Base-by-base conservation (phyloP, 2,113 vertebrate genomes). In the Athene cunicularia region DNA sequence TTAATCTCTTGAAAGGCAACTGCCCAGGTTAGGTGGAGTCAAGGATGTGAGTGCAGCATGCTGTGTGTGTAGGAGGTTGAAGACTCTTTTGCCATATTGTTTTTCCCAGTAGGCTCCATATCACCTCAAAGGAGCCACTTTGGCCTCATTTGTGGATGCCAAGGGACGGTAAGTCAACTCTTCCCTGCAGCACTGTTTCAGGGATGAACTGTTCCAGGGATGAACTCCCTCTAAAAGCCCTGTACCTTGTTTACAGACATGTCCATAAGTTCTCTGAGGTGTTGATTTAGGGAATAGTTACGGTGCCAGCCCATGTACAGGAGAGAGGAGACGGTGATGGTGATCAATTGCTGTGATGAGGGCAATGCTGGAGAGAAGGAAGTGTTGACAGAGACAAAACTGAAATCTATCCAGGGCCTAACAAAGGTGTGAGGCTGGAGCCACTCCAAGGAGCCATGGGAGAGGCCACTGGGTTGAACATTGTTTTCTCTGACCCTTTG, bases 351-450 rank as follows among this genome's bases (percentile, higher is more conserved):
- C 52, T 50, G 74, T 0, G 63, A 87, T 74, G 93, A 88, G 91
- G 82, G 50, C 67, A 43, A 43, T 20, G 70, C 47, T 90, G 62
- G 52, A 71, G 77, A 60, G 74, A 75, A 52, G 53, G 64, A 70
- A 77, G 50, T 47, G 77, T 64, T 92, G 91, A 68, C 41, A 73
- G 77, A 89, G 43, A 28, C 45, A 53, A 6, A 84, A 23, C 16
- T 39, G 59, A 83, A 88, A 91, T 33, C 53, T 71, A 28, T 39
- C 76, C 58, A 9, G 28, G 66, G 32, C 33, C 60, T 88, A 86
- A 90, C 86, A 32, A 66, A 93, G 80, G 41, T 82, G 68, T 63
- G 80, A 83, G 76, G 76, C 72, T 95, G 96, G 95, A 90, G 67
- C 43, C 23, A 12, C 85, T 87, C 88, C 91, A 89, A 64, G 81